phyloP scores from a whole-genome alignment of 2,797 vertebrate genomes.

The Apogon hyalosoma region DNA sequence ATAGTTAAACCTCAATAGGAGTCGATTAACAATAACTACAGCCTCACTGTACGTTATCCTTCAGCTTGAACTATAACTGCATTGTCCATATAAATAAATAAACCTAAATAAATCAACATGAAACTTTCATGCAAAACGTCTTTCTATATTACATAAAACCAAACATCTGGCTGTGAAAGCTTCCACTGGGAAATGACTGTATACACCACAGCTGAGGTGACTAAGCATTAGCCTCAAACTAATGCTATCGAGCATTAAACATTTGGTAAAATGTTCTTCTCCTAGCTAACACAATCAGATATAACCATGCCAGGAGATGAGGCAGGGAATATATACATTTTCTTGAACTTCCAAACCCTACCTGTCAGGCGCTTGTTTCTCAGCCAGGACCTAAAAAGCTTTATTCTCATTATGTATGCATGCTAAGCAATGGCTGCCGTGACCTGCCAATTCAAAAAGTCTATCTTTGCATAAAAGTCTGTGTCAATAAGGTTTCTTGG shows the following conservation, averaged over 20 bases:
- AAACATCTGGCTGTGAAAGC: conserved; percentile 62
- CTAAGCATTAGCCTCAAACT: conserved; percentile 62
- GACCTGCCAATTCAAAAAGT: conserved; percentile 87
- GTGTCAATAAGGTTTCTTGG: conserved; percentile 79
- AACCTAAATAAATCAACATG: too few relatives aligned
- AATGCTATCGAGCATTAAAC: conserved; percentile 72
- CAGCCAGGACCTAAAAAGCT: conserved; percentile 78
- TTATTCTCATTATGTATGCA: conserved; percentile 80
- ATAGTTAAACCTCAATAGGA: too few relatives aligned
- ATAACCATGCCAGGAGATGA: conserved; percentile 71
- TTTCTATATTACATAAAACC: conserved; percentile 30
- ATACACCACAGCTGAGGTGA: conserved; percentile 61
- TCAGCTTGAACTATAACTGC: too few relatives aligned
- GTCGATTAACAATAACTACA: too few relatives aligned
- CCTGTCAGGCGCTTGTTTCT: conserved; percentile 83
- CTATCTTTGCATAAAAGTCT: conserved; percentile 86
- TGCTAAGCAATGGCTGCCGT: conserved; percentile 82
- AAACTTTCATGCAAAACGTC: conserved; percentile 17
- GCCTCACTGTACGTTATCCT: too few relatives aligned
- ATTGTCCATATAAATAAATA: neutral
- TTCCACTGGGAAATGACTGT: conserved; percentile 49
- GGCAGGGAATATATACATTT: conserved; percentile 75
- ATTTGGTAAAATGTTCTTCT: conserved; percentile 76
- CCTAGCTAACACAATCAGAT: conserved; percentile 76
- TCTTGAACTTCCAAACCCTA: conserved; percentile 77